Evolutionary conservation across 2,888 invertebrate genomes (phyloP).

Genomic region (Spilarctia lutea): DNA sequence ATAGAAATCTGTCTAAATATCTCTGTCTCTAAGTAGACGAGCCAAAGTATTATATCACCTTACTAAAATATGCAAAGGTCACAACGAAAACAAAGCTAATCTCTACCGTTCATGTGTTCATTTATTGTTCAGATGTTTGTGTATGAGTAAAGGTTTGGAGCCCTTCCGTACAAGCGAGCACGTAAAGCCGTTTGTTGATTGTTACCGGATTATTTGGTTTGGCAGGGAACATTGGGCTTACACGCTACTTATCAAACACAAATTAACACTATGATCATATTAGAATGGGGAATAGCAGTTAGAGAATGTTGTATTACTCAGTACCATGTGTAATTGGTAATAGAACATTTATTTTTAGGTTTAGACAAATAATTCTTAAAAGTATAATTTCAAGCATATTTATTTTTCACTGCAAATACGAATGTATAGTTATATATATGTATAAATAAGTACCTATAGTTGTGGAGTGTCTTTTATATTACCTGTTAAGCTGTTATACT

Average conservation of each 20-base stretch:
- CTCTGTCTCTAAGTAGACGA: no score
- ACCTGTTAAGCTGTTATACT: no score
- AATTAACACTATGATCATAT: neutral
- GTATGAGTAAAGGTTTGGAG: constrained; percentile 1
- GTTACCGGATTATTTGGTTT: neutral
- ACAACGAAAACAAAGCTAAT: no score
- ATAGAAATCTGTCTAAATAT: no score
- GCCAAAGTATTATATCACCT: no score
- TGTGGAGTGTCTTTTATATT: no score
- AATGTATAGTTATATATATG: no score
- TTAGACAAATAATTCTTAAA: no score
- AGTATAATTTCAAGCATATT: no score
- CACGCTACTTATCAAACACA: neutral
- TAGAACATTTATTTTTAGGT: no score
- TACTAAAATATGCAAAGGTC: neutral
- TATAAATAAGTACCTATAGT: neutral
- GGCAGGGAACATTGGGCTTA: neutral
- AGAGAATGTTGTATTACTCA: neutral
- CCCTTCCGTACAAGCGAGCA: neutral
- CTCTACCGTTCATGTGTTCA: no score
- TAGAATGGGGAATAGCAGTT: neutral
- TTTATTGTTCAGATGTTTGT: neutral
- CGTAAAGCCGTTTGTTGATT: neutral
- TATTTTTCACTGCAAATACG: no score
- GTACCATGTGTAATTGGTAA: neutral